These are phyloP conservation scores for Hoplias malabaricus DNA, from an alignment of 2,113 vertebrate genomes.

Conservation along the genomic window DNA sequence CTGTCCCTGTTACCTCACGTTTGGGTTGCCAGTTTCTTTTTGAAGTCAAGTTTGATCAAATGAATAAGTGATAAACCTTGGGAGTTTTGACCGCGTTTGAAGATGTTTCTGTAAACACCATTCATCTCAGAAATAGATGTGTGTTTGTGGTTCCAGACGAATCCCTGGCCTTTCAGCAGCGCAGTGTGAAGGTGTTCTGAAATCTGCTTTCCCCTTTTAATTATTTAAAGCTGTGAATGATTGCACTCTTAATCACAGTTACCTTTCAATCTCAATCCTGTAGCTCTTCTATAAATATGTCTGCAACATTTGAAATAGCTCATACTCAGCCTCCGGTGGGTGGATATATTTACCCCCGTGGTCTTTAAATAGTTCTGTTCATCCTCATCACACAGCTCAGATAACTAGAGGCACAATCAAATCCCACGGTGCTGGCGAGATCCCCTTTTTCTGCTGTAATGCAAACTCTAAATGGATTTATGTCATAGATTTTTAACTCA, in stretches of 20 bases:
- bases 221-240: not conserved
- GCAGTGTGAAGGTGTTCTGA: not conserved
- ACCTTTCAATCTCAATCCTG: not conserved
- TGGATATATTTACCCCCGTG: not conserved
- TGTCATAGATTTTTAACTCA: too few relatives aligned
- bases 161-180: not conserved
- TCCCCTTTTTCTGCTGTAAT: not conserved
- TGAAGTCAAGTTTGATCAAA: not conserved
- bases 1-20: not conserved
- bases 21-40: not conserved
- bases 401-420: slow-evolving; percentile 1
- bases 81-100: not conserved
- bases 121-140: not conserved
- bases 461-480: not conserved
- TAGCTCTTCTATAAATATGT: slow-evolving; percentile 5
- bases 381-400: not conserved
- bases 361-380: slow-evolving; percentile 18
- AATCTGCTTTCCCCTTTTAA: not conserved
- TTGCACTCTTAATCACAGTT: not conserved
- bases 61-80: not conserved
- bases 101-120: not conserved
- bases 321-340: slow-evolving; percentile 5
- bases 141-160: not conserved
- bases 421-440: not conserved
- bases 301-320: not conserved